These are phyloP conservation scores for Hymenopus coronatus DNA, from an alignment of 2,888 invertebrate species.

Conservation along the genomic window DNA sequence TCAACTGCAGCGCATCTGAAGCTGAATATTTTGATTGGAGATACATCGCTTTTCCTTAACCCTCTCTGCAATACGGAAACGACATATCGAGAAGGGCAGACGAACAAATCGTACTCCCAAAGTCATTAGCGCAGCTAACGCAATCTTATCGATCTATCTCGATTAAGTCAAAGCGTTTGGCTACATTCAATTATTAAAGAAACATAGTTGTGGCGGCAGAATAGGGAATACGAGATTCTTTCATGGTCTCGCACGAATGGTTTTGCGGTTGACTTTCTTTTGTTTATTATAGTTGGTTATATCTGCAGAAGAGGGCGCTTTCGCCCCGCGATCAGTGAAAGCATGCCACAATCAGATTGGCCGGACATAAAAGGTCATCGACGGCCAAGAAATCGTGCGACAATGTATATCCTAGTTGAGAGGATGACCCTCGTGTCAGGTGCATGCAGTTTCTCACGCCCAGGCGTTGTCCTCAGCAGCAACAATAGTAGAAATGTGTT, in stretches of 20 bases:
- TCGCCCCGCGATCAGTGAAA: slow-evolving; percentile 2
- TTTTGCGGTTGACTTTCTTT: slow-evolving; percentile 3
- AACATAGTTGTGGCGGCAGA: background rate
- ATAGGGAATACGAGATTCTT: background rate
- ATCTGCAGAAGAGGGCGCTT: background rate
- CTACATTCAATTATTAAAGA: slow-evolving; percentile 5
- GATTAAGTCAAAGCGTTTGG: background rate
- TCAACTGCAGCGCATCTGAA: background rate
- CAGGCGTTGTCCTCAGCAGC: background rate
- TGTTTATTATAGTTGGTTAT: background rate
- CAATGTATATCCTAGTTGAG: background rate
- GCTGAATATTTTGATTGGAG: background rate
- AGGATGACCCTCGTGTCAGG: background rate
- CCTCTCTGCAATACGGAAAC: background rate
- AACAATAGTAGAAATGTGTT: background rate
- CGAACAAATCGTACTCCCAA: background rate
- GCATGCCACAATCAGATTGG: background rate
- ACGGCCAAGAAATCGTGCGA: background rate
- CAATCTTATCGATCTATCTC: slow-evolving; percentile 9
- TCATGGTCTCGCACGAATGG: slow-evolving; percentile 3
- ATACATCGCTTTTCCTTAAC: background rate
- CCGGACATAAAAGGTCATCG: background rate
- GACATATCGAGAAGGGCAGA: background rate
- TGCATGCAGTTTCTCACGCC: background rate
- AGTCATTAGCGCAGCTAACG: background rate